Conservation (phyloP, 2,888 invertebrate genomes). For the Dione juno region DNA sequence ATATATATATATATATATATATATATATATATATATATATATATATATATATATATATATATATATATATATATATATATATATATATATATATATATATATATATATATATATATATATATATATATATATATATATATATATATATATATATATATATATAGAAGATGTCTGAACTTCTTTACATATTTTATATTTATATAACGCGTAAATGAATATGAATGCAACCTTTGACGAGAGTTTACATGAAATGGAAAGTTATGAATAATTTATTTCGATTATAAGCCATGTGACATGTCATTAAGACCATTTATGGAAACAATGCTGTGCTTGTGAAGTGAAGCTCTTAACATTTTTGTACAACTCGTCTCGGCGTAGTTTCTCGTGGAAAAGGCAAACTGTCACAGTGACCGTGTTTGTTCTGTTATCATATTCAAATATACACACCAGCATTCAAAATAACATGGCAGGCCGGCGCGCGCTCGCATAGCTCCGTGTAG, state of each 20-base stretch:
- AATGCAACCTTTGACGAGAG: neutral
- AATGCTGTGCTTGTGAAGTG: neutral
- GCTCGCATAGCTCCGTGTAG: neutral
- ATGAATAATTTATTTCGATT: conserved; percentile 1
- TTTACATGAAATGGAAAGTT: neutral
- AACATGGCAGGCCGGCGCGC: neutral
- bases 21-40: no score
- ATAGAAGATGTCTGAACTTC: no score
- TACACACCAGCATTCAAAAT: conserved; percentile 6
- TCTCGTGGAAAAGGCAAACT: conserved; percentile 16
- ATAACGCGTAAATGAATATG: neutral
- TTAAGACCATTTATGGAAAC: neutral
- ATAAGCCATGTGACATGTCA: neutral
- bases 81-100: no score
- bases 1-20: no score
- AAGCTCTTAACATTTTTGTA: neutral
- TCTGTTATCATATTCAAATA: conserved; percentile 15
- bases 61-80: no score
- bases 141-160: no score
- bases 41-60: no score
- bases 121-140: no score
- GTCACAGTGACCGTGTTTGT: neutral
- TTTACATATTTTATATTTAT: no score
- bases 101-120: no score
- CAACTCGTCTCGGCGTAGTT: neutral